Evolutionary conservation across 2,113 vertebrate species (phyloP), one percentile per base, ranked within the genome.

Genomic region (Tauraco erythrolophus): DNA sequence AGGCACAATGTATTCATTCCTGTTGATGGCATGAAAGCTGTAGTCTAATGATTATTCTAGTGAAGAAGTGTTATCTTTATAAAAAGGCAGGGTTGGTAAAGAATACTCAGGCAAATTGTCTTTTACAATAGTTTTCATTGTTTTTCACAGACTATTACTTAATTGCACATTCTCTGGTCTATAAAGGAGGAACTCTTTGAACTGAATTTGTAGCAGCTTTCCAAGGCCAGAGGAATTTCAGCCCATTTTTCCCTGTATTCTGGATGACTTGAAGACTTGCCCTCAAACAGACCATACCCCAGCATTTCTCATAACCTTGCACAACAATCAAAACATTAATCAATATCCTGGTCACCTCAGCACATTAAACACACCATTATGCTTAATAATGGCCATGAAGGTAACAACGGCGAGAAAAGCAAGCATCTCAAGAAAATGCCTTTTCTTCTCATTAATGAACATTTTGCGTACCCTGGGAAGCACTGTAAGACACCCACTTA

Each of bases 281-380:
- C 53, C 22, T 91, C 43, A 83, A 66, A 84, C 10, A 60, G 46
- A 76, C 10, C 4, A 8, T 64, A 50, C 45, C 45, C 22, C 60
- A 90, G 24, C 21, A 54, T 92, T 95, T 94, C 87, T 93, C 54
- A 77, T 90, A 95, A 95, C 18, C 45, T 56, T 82, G 12, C 17
- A 74, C 62, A 92, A 91, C 25, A 84, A 88, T 95, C 92, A 37
- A 15, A 92, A 43, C 21, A 68, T 92, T 93, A 88, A 91, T 79
- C 45, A 84, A 51, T 56, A 64, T n/a, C 62, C 28, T 53, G 35
- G 58, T 70, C 62, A 92, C 68, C 48, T 77, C 79, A 91, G 51
- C 48, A 78, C 4, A 17, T 4, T 91, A 62, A 71, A 87, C 46
- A 70, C 37, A 60, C 33, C 61, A 75, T 87, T 83, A 46, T 31